phyloP scores from a whole-genome alignment of 2,888 invertebrate genomes.

The Tetragonisca angustula region DNA sequence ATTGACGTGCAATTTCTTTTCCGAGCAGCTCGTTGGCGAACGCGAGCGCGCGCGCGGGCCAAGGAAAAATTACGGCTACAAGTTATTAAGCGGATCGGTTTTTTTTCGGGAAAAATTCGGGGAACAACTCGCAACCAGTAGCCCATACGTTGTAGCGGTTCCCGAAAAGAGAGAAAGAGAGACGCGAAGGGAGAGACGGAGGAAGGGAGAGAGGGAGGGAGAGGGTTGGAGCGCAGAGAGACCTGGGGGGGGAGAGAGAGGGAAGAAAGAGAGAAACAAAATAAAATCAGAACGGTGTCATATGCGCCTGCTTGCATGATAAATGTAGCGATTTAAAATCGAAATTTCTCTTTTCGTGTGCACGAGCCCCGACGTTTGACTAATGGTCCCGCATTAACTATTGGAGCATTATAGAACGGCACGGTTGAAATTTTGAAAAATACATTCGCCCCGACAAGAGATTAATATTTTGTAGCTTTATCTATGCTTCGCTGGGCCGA shows the following conservation, averaged over 20 bases:
- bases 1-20: background rate
- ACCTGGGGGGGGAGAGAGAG: conserved; percentile 6
- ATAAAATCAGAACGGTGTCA: conserved; percentile 84
- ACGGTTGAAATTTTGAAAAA: conserved; percentile 82
- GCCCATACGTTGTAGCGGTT: conserved; percentile 52
- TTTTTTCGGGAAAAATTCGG: conserved; percentile 49
- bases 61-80: conserved; percentile 39
- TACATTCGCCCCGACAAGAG: conserved; percentile 81
- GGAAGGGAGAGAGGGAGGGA: conserved; percentile 71
- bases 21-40: background rate
- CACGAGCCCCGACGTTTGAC: conserved; percentile 82
- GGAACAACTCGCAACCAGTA: conserved; percentile 63
- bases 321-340: conserved; percentile 84
- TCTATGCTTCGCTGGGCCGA: conserved; percentile 69
- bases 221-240: conserved; percentile 67
- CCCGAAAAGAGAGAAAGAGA: conserved; percentile 17
- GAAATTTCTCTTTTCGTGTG: conserved; percentile 84
- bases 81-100: conserved; percentile 64
- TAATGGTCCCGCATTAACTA: conserved; percentile 84
- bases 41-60: background rate
- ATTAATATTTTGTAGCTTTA: conserved; percentile 81
- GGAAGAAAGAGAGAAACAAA: conserved; percentile 79
- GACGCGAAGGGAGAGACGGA: conserved; percentile 68
- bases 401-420: conserved; percentile 82
- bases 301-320: conserved; percentile 84